phyloP scores from a whole-genome alignment of 2,888 invertebrate genomes.

The Metalampra italica region DNA sequence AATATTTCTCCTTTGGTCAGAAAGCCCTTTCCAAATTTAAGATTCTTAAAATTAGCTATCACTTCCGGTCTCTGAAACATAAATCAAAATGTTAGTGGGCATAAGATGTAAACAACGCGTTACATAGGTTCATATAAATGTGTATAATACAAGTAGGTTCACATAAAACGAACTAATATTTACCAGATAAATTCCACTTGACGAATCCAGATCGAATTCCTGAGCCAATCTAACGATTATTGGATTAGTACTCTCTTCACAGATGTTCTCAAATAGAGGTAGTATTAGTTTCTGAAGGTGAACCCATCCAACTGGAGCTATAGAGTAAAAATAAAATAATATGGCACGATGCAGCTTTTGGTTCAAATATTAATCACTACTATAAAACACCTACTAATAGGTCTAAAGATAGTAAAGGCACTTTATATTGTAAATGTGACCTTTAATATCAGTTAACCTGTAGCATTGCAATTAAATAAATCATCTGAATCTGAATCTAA shows the following conservation, averaged over 20 bases:
- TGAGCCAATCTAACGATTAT: slow-evolving; percentile 36
- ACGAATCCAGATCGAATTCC: slow-evolving; percentile 45
- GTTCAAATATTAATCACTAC: no score
- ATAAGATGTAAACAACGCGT: neutral
- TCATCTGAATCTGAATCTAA: no score
- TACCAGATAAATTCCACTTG: slow-evolving; percentile 52
- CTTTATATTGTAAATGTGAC: no score
- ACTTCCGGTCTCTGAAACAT: slow-evolving; percentile 49
- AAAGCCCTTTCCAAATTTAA: slow-evolving; percentile 41
- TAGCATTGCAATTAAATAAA: no score
- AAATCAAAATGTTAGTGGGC: neutral
- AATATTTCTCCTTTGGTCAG: slow-evolving; percentile 60
- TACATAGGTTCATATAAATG: no score
- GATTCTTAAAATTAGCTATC: slow-evolving; percentile 39
- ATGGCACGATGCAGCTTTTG: neutral
- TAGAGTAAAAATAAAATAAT: slow-evolving; percentile 10
- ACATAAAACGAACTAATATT: slow-evolving; percentile 4
- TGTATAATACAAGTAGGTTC: neutral
- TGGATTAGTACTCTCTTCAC: slow-evolving; percentile 51
- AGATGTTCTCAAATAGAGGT: slow-evolving; percentile 64
- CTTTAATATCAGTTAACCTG: no score
- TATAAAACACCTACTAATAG: no score
- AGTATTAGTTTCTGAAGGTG: slow-evolving; percentile 54
- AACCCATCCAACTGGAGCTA: slow-evolving; percentile 51
- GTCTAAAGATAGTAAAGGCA: no score